These are phyloP conservation scores for Arrhopalites spinosus DNA, from an alignment of 2,888 invertebrate genomes.

Conservation along the genomic window DNA sequence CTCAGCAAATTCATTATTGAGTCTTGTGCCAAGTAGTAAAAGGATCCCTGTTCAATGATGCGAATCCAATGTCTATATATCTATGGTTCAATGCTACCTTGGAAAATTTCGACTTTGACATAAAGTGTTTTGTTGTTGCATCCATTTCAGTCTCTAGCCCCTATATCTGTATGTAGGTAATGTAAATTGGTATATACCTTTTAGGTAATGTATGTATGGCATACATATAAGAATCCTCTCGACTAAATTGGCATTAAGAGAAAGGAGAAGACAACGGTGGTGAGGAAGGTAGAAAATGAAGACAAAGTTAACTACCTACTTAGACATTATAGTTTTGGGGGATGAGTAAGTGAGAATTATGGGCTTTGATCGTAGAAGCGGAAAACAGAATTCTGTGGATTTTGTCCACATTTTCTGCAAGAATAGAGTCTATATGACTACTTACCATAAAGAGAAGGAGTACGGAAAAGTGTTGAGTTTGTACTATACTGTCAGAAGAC, in stretches of 20 bases:
- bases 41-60: too few species aligned
- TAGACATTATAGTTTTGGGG: neutral
- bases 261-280: neutral
- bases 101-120: too few species aligned
- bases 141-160: too few species aligned
- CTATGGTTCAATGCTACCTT: too few species aligned
- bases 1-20: too few species aligned
- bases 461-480: neutral
- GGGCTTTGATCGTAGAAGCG: slow-evolving; percentile 9
- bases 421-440: too few species aligned
- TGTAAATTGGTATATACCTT: neutral
- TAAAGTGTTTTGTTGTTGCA: too few species aligned
- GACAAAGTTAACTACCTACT: slow-evolving; percentile 7
- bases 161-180: neutral
- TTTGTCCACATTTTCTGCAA: too few species aligned
- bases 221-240: neutral
- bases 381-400: too few species aligned
- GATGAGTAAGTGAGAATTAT: slow-evolving; percentile 17
- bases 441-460: neutral
- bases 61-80: too few species aligned
- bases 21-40: too few species aligned
- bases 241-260: neutral
- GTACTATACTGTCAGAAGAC: neutral
- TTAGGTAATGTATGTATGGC: neutral
- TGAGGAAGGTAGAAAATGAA: slow-evolving; percentile 1